These are phyloP conservation scores for Sebastes steindachneri DNA, from an alignment of 2,797 vertebrate genomes.

Conservation along the genomic window DNA sequence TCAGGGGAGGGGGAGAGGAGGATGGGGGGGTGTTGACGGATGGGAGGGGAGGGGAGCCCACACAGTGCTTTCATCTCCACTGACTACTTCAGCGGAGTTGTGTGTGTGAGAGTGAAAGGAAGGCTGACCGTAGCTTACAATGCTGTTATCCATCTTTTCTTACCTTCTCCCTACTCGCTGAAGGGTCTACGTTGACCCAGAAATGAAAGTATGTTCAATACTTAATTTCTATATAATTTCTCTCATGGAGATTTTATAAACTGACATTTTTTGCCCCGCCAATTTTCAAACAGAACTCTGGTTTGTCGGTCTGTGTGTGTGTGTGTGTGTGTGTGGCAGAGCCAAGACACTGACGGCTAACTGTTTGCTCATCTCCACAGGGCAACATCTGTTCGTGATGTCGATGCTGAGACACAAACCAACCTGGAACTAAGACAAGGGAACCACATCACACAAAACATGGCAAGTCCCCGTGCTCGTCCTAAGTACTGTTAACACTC, in stretches of 20 bases:
- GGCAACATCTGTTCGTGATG: conserved; percentile 85
- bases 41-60: conserved; percentile 47
- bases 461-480: conserved; percentile 75
- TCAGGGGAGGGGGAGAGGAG: conserved; percentile 28
- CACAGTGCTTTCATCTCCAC: conserved; percentile 64
- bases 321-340: conserved; percentile 19
- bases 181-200: background rate
- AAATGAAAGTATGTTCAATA: background rate
- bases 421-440: conserved; percentile 82
- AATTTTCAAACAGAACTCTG: background rate
- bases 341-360: conserved; percentile 62
- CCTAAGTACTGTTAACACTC: conserved; percentile 2
- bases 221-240: background rate
- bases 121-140: conserved; percentile 12
- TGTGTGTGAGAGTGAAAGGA: conserved; percentile 1
- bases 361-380: conserved; percentile 74
- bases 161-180: conserved; percentile 62
- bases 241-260: background rate
- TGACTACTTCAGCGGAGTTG: conserved; percentile 9
- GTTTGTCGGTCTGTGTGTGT: background rate
- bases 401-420: conserved; percentile 78
- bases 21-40: conserved; percentile 49
- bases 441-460: conserved; percentile 82
- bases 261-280: background rate
- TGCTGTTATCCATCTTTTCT: conserved; percentile 48